A percentile compares a stretch with the other conserved stretches of the same genome.
Evolutionary conservation across 2,113 vertebrate genomes (phyloP).

Genomic region (Albula goreensis): DNA sequence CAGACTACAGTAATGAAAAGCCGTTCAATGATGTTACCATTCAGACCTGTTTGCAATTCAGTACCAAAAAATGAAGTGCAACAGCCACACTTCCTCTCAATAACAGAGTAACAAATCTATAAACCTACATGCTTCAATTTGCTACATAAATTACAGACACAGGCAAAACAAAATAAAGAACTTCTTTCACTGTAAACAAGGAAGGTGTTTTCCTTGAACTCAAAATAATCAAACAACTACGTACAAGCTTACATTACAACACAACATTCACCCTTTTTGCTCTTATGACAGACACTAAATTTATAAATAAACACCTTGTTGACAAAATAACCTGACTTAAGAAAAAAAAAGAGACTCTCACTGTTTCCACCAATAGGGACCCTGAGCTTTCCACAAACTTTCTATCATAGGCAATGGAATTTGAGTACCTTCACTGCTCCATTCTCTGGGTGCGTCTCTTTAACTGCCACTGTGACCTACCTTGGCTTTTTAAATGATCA

Average conservation of each 20-base stretch:
- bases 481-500: slow-evolving; percentile 8
- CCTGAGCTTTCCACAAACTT: neutral
- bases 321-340: neutral
- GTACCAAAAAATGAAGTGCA: neutral
- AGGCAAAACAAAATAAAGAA: neutral
- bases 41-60: neutral
- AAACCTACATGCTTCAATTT: neutral
- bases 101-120: neutral
- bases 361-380: neutral
- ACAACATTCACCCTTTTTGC: neutral
- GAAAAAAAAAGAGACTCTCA: neutral
- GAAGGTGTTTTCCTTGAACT: neutral
- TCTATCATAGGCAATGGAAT: neutral
- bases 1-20: neutral
- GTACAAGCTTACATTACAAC: neutral
- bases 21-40: neutral
- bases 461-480: neutral
- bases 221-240: too few species aligned
- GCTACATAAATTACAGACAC: slow-evolving; percentile 19
- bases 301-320: neutral
- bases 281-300: neutral
- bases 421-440: neutral
- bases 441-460: neutral
- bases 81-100: too few species aligned
- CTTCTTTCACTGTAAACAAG: neutral